A percentile compares a stretch with the other conserved stretches of the same genome.
Evolutionary conservation across 1,140 invertebrate species (phyloP).

Genomic region (Nomia melanderi): DNA sequence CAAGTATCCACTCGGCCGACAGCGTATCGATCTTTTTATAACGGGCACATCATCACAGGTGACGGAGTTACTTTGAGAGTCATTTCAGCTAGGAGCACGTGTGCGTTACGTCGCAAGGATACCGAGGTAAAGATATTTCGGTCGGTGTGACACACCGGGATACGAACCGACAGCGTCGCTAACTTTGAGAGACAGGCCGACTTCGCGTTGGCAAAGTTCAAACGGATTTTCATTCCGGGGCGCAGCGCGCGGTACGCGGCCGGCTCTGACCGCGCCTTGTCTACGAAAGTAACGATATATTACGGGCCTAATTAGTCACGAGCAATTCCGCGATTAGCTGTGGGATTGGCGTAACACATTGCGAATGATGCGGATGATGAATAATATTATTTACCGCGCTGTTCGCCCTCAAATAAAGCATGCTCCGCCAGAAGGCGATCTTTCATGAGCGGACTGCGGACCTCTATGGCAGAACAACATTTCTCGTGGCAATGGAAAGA

Average conservation of each 20-base stretch:
- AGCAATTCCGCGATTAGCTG: neutral
- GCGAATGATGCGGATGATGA: neutral
- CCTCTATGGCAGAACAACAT: no score
- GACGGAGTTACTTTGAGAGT: slow-evolving; percentile 40
- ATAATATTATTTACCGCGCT: no score
- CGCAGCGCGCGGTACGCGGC: neutral
- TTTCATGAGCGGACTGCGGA: no score
- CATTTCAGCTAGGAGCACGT: slow-evolving; percentile 5
- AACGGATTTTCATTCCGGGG: slow-evolving; percentile 24
- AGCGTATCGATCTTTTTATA: slow-evolving; percentile 31
- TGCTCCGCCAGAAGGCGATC: no score
- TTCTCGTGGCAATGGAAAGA: no score
- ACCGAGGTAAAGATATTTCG: slow-evolving; percentile 65
- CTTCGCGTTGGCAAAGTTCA: slow-evolving; percentile 51
- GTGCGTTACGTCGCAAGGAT: slow-evolving; percentile 13
- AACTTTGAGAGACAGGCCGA: slow-evolving; percentile 57
- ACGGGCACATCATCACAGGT: neutral
- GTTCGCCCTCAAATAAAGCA: no score
- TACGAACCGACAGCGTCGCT: slow-evolving; percentile 47
- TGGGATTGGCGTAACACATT: neutral
- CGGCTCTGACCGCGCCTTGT: neutral
- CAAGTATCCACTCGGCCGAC: neutral
- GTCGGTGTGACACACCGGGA: slow-evolving; percentile 58
- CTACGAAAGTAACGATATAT: neutral
- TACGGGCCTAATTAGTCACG: neutral